Evolutionary conservation across 2,113 vertebrate genomes (phyloP).

Genomic region (Eulemur rufifrons): DNA sequence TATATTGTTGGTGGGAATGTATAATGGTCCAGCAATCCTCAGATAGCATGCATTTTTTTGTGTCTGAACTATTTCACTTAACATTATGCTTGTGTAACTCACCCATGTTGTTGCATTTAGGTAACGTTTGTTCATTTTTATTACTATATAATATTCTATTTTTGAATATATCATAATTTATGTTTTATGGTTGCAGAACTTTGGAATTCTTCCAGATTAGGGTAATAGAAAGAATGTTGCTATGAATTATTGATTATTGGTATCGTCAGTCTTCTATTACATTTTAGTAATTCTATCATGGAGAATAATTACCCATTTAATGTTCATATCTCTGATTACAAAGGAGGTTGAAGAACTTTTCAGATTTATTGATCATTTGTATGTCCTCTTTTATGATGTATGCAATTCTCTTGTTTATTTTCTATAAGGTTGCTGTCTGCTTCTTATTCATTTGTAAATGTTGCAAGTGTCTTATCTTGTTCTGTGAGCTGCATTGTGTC

Average conservation of each 20-base stretch:
- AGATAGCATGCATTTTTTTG: neutral
- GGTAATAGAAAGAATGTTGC: neutral
- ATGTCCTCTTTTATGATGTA: neutral
- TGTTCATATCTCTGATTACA: neutral
- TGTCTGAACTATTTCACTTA: neutral
- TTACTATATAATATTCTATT: neutral
- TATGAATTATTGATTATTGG: neutral
- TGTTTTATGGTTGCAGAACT: neutral
- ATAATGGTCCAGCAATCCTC: neutral
- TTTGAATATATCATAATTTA: neutral
- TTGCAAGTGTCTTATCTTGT: neutral
- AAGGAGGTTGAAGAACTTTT: neutral
- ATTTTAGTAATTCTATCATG: neutral
- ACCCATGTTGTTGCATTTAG: neutral
- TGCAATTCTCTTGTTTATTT: neutral
- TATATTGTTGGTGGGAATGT: neutral
- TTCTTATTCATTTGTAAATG: neutral
- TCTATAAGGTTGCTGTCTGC: neutral
- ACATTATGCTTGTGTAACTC: neutral
- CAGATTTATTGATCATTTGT: neutral
- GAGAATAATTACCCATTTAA: conserved; percentile 12
- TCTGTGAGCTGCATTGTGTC: neutral
- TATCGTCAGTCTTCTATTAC: neutral
- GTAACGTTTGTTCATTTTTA: neutral
- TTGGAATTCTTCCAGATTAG: neutral